Evolutionary conservation across 2,113 vertebrate genomes (phyloP).

Genomic region (Tiliqua scincoides): DNA sequence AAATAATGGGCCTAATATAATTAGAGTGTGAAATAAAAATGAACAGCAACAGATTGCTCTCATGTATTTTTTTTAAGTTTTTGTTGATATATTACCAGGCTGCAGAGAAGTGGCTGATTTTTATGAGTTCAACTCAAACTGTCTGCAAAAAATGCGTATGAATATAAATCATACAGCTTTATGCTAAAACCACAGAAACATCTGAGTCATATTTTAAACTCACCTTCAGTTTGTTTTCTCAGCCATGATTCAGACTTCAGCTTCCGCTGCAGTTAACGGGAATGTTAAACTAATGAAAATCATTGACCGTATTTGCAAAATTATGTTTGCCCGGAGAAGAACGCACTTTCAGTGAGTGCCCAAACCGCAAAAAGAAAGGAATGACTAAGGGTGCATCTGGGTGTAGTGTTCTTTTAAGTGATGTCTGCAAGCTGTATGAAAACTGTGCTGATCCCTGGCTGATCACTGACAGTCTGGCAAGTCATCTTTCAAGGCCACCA

Average conservation of each 20-base stretch:
- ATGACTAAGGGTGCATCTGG: too few relatives aligned
- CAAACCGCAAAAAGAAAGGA: not conserved
- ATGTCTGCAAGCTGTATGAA: not conserved
- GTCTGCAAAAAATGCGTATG: not conserved
- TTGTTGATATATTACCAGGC: not conserved
- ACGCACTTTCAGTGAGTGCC: too few relatives aligned
- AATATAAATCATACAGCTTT: not conserved
- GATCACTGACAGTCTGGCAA: not conserved
- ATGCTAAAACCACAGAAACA: not conserved
- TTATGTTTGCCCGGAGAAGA: not conserved
- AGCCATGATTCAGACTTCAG: not conserved
- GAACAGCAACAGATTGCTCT: conserved; percentile 6
- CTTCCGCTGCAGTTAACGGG: not conserved
- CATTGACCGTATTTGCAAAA: not conserved
- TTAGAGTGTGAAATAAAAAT: conserved; percentile 8
- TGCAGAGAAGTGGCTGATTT: not conserved
- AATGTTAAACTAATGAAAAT: not conserved
- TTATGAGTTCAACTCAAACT: conserved; percentile 4
- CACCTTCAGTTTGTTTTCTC: not conserved
- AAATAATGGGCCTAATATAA: not conserved
- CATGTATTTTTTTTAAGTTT: not conserved
- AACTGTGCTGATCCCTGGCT: not conserved
- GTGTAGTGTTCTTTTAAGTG: not conserved
- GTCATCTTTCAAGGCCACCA: not conserved
- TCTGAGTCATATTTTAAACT: not conserved